Evolutionary conservation across 2,888 invertebrate species (phyloP).

Genomic region (Drosophila anomelani): DNA sequence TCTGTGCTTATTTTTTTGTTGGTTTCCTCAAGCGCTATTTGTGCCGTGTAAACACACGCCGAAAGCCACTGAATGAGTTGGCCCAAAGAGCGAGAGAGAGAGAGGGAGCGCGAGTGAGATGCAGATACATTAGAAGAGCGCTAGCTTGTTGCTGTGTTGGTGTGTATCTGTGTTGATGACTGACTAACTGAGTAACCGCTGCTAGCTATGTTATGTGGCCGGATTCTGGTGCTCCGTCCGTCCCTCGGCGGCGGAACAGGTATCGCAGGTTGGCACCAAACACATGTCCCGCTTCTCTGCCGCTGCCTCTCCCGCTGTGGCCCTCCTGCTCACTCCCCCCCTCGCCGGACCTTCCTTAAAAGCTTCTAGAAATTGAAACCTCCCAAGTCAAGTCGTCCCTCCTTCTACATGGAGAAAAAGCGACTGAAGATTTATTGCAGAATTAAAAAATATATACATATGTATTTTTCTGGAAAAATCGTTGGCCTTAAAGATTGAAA

Average conservation of each 20-base stretch:
- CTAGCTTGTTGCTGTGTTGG: slow-evolving; percentile 30
- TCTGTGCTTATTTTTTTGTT: slow-evolving; percentile 43
- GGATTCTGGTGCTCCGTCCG: slow-evolving; percentile 50
- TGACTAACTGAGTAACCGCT: slow-evolving; percentile 74
- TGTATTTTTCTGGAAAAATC: background rate
- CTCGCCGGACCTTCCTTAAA: slow-evolving; percentile 57
- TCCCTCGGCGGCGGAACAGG: slow-evolving; percentile 73
- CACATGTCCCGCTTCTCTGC: slow-evolving; percentile 63
- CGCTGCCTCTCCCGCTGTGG: slow-evolving; percentile 1
- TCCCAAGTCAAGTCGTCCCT: slow-evolving; percentile 63
- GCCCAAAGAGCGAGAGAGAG: slow-evolving; percentile 31
- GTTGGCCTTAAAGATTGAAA: background rate
- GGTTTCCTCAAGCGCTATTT: slow-evolving; percentile 68
- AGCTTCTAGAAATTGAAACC: slow-evolving; percentile 25
- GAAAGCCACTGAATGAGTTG: slow-evolving; percentile 61
- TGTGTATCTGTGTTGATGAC: slow-evolving; percentile 68
- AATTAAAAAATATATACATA: background rate
- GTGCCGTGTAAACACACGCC: slow-evolving; percentile 65
- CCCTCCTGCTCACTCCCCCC: slow-evolving; percentile 5
- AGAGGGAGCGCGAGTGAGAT: slow-evolving; percentile 29
- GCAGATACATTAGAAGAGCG: slow-evolving; percentile 61
- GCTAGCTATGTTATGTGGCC: slow-evolving; percentile 51
- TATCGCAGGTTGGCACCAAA: slow-evolving; percentile 79
- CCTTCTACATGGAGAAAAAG: slow-evolving; percentile 34
- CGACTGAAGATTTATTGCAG: background rate